Base-by-base conservation (phyloP, 2,888 invertebrate species). In the Aplocera efformata region DNA sequence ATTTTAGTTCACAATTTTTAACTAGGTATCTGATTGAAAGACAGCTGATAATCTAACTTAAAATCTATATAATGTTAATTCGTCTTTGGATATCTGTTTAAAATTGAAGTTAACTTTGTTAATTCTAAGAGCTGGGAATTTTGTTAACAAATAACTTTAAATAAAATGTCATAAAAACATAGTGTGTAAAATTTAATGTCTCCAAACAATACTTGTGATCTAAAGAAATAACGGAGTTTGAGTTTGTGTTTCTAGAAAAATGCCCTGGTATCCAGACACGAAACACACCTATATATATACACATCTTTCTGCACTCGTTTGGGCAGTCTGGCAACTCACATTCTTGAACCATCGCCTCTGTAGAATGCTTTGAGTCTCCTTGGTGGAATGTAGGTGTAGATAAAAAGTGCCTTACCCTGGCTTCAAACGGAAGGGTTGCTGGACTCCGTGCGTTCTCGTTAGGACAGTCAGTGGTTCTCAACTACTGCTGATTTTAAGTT, bases 361-460 rank as follows among this genome's bases (percentile, higher is more conserved):
- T 50, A 67, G 70, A 64, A 72, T 79, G 68, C 72, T 64, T 58
- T 58, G 63, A 71, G 69, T 67, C 71, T 75, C 70, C 77, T 72
- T 71, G 54, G 61, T 50, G 58, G 84, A 80, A 85, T 84, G 79
- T 75, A 76, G 72, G 75, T 71, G 72, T 73, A 73, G 72, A 71
- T 78, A 82, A 84, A 85, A 82, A 82, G 70, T 77, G 68, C 72
- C 71, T 64, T 59, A 56, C 59, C 42, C 48, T 53, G 60, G 72
- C 72, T 74, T 79, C 80, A 80, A 82, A 81, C 81, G 72, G 60
- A 71, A 77, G 79, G 81, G 82, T 75, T 67, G 67, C 65, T 63
- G 68, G 71, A 70, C 75, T 63, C 57, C 50, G 60, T 66, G 66
- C 58, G 62, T 64, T 60, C 76, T 80, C 78, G 79, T 78, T 81